Evolutionary conservation across 2,113 vertebrate species (phyloP).

Genomic region (Paraplagusia blochii): DNA sequence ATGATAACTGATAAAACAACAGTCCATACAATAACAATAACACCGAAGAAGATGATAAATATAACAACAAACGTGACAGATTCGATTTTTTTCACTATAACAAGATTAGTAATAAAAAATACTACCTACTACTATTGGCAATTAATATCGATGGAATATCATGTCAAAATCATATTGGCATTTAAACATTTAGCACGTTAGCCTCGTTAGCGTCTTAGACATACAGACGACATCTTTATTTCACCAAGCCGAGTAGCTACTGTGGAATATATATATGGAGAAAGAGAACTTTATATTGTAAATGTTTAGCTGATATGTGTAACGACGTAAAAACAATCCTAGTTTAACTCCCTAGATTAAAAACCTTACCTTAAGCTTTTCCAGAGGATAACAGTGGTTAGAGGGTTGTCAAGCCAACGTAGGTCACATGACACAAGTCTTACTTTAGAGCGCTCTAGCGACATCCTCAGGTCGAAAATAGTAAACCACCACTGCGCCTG

Average conservation of each 20-base stretch:
- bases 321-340: neutral
- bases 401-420: constrained; percentile 57
- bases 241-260: neutral
- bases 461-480: neutral
- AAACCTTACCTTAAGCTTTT: constrained; percentile 41
- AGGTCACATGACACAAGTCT: constrained; percentile 44
- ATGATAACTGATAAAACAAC: too few relatives aligned
- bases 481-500: too few relatives aligned
- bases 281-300: too few relatives aligned
- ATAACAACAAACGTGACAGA: too few relatives aligned
- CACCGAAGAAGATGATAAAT: too few relatives aligned
- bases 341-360: neutral
- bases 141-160: too few relatives aligned
- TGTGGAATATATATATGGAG: too few relatives aligned
- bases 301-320: neutral
- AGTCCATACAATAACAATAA: too few relatives aligned
- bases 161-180: too few relatives aligned
- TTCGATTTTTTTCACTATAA: too few relatives aligned
- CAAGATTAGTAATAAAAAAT: too few relatives aligned
- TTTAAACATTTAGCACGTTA: neutral
- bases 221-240: neutral
- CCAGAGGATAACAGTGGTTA: constrained; percentile 28
- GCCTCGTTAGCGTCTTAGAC: constrained; percentile 1
- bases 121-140: too few relatives aligned
- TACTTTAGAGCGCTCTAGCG: constrained; percentile 15